phyloP scores from a whole-genome alignment of 2,797 vertebrate genomes.

The Coranthus polyacanthus region DNA sequence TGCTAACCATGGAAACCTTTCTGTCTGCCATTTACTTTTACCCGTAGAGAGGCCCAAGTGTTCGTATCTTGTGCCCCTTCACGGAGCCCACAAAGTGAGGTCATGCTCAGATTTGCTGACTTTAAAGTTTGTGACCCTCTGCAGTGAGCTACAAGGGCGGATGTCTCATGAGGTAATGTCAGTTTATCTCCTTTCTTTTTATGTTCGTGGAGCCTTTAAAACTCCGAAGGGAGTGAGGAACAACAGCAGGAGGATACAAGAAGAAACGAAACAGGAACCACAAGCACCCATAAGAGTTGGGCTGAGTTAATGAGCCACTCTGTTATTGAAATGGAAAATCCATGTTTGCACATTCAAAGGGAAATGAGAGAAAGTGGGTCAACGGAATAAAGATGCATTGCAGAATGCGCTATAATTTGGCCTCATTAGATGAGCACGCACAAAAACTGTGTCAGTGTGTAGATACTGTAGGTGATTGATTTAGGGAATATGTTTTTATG shows the following conservation, averaged over 20 bases:
- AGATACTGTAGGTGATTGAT: slow-evolving; percentile 28
- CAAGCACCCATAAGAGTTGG: slow-evolving; percentile 16
- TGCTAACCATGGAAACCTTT: slow-evolving; percentile 32
- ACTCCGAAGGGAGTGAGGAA: slow-evolving; percentile 21
- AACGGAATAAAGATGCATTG: slow-evolving; percentile 52
- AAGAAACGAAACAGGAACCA: slow-evolving; percentile 51
- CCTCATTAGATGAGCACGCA: slow-evolving; percentile 69
- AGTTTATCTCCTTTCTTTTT: slow-evolving; percentile 22
- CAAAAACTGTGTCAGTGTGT: slow-evolving; percentile 45
- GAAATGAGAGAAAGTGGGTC: slow-evolving; percentile 75
- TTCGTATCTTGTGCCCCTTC: slow-evolving; percentile 23
- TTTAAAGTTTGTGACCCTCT: slow-evolving; percentile 11
- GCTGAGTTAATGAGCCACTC: slow-evolving; percentile 65
- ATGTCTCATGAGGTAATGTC: slow-evolving; percentile 36
- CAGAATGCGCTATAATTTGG: slow-evolving; percentile 51
- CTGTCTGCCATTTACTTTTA: slow-evolving; percentile 13
- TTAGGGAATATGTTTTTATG: slow-evolving; percentile 32
- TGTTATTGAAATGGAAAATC: slow-evolving; percentile 70
- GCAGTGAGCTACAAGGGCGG: background rate
- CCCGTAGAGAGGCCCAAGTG: slow-evolving; percentile 13
- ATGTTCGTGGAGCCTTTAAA: slow-evolving; percentile 22
- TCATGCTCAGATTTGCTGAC: slow-evolving; percentile 41
- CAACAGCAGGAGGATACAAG: slow-evolving; percentile 27
- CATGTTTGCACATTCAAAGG: slow-evolving; percentile 69
- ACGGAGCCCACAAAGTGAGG: slow-evolving; percentile 7